Percentiles rank a stretch among this genome's conserved stretches.
phyloP scores from a whole-genome alignment of 2,797 vertebrate species.

The Chaenodraco wilsoni region DNA sequence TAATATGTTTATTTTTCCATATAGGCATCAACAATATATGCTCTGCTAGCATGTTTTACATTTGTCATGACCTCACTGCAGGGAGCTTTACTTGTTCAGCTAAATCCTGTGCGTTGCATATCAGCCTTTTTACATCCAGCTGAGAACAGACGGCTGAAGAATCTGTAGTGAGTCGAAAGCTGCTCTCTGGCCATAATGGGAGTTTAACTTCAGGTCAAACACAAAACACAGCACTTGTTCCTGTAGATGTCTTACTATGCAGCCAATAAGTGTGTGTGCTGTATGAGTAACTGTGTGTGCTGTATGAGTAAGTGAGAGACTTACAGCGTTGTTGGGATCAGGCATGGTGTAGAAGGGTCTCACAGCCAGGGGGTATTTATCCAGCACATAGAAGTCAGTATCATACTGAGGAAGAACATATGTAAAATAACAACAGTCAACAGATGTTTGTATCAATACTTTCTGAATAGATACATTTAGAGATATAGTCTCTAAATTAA shows the following conservation, averaged over 20 bases:
- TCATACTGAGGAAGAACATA: constrained; percentile 88
- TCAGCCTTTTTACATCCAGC: neutral
- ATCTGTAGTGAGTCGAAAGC: neutral
- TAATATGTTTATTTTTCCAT: neutral
- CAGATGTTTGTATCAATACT: neutral
- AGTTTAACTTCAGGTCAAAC: constrained; percentile 4
- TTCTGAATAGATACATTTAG: neutral
- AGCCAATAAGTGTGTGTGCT: neutral
- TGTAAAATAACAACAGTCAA: neutral
- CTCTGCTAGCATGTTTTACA: constrained; percentile 4
- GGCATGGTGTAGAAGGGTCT: constrained; percentile 99
- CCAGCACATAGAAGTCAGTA: constrained; percentile 98
- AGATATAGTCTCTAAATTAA: neutral
- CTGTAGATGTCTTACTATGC: neutral
- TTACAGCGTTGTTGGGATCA: constrained; percentile 91
- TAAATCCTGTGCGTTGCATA: neutral
- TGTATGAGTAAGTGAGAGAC: constrained; percentile 58
- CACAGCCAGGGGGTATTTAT: constrained; percentile 97
- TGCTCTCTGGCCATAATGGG: constrained; percentile 2
- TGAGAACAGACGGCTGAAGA: neutral
- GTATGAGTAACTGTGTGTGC: neutral
- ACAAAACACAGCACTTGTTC: constrained; percentile 21
- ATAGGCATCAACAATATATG: neutral
- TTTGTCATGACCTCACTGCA: neutral
- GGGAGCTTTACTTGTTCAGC: neutral